phyloP scores from a whole-genome alignment of 1,140 invertebrate genomes.

The Drosophila hydei region DNA sequence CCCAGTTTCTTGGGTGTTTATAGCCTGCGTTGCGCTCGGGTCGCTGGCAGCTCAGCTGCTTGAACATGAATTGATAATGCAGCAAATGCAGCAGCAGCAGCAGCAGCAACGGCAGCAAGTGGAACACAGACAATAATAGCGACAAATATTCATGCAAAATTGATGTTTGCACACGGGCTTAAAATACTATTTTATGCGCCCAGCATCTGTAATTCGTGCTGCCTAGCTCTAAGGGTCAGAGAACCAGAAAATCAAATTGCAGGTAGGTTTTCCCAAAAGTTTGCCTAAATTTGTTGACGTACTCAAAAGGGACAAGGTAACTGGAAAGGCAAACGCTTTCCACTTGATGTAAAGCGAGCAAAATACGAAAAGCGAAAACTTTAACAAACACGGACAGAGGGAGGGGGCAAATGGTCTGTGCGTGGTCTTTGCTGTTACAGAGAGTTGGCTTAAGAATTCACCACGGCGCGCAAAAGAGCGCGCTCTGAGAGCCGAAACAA shows the following conservation, averaged over 20 bases:
- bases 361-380: conserved; percentile 16
- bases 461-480: conserved; percentile 30
- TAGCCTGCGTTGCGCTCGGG: conserved; percentile 48
- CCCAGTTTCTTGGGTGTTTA: conserved; percentile 64
- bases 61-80: conserved; percentile 76
- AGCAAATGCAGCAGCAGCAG: conserved; percentile 62
- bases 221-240: not conserved
- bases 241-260: conserved; percentile 6
- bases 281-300: conserved; percentile 1
- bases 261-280: not conserved
- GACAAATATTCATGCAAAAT: conserved; percentile 63
- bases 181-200: conserved; percentile 46
- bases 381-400: not conserved
- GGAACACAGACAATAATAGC: conserved; percentile 24
- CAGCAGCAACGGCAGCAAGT: conserved; percentile 1
- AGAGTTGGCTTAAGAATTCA: conserved; percentile 23
- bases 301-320: not conserved
- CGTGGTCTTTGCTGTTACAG: not conserved
- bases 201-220: conserved; percentile 4
- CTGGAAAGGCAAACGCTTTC: conserved; percentile 6
- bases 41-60: conserved; percentile 43
- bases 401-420: not conserved
- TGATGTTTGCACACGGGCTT: conserved; percentile 53
- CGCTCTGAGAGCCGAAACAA: not conserved
- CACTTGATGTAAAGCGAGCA: conserved; percentile 7